Percentiles rank a stretch among this genome's conserved stretches.
phyloP scores from a whole-genome alignment of 2,113 vertebrate species.

The Vulpes lagopus region DNA sequence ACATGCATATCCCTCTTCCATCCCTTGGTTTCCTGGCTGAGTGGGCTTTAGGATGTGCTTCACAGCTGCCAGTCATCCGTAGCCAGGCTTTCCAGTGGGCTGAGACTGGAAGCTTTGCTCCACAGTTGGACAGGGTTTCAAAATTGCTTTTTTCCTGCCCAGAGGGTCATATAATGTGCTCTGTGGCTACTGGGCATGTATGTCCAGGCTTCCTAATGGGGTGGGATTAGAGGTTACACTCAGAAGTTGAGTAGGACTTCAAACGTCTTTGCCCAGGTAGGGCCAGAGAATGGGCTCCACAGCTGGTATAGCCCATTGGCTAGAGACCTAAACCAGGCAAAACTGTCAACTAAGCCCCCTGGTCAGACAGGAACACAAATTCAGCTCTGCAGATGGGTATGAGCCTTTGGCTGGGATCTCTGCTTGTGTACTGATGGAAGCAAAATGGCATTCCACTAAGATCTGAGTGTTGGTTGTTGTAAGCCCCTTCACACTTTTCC shows the following conservation, averaged over 20 bases:
- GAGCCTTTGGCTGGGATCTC: neutral
- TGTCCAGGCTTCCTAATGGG: neutral
- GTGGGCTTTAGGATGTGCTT: neutral
- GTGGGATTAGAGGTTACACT: neutral
- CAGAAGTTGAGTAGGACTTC: neutral
- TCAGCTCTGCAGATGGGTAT: neutral
- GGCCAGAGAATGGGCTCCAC: neutral
- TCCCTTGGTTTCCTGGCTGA: neutral
- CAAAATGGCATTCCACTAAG: neutral
- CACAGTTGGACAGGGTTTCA: neutral
- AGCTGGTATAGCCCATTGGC: neutral
- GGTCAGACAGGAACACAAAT: neutral
- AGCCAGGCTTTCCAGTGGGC: neutral
- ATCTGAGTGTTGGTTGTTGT: neutral
- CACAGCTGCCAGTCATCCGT: neutral
- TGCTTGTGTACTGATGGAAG: neutral
- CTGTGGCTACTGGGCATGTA: neutral
- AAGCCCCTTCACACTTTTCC: neutral
- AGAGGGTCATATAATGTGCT: neutral
- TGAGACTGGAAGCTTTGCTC: neutral
- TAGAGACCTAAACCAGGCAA: neutral
- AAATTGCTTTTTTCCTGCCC: neutral
- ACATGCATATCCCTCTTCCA: neutral
- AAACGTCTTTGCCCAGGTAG: neutral
- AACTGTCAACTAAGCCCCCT: neutral